Evolutionary conservation across 2,888 invertebrate species (phyloP).

Genomic region (Biston betularia): DNA sequence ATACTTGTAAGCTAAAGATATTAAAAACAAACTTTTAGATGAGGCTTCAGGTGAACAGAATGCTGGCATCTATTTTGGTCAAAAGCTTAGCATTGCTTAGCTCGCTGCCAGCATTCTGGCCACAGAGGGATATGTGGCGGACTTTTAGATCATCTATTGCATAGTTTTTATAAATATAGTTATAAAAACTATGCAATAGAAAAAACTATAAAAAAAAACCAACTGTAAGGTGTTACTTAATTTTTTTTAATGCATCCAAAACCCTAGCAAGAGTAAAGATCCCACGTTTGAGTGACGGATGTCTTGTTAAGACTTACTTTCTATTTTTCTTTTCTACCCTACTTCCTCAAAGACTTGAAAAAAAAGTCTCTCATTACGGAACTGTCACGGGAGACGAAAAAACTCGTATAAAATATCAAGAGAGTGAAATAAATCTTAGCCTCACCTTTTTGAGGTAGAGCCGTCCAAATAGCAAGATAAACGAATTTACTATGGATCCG

Average conservation of each 20-base stretch:
- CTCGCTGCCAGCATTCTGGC: no score
- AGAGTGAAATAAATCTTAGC: conserved; percentile 25
- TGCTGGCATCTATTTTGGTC: no score
- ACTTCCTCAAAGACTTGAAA: conserved; percentile 26
- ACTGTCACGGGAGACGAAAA: conserved; percentile 28
- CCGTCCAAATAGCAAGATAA: conserved; percentile 32
- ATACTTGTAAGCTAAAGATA: no score
- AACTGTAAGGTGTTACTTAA: no score
- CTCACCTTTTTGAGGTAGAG: conserved; percentile 30
- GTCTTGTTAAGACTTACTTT: conserved; percentile 28
- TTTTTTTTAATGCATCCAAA: not conserved
- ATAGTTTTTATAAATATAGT: no score
- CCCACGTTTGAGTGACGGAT: conserved; percentile 25
- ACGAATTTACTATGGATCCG: conserved; percentile 33
- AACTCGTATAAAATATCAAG: conserved; percentile 30
- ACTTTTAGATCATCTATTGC: no score
- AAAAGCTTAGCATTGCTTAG: no score
- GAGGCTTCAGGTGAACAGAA: no score
- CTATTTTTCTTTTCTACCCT: conserved; percentile 19
- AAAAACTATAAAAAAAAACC: not conserved
- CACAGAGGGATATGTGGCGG: no score
- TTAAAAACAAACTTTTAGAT: no score
- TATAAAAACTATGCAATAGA: no score
- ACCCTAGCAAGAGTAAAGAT: conserved; percentile 2
- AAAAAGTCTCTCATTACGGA: conserved; percentile 32